Conservation (phyloP, 2,113 vertebrate species). For the Martes martes region DNA sequence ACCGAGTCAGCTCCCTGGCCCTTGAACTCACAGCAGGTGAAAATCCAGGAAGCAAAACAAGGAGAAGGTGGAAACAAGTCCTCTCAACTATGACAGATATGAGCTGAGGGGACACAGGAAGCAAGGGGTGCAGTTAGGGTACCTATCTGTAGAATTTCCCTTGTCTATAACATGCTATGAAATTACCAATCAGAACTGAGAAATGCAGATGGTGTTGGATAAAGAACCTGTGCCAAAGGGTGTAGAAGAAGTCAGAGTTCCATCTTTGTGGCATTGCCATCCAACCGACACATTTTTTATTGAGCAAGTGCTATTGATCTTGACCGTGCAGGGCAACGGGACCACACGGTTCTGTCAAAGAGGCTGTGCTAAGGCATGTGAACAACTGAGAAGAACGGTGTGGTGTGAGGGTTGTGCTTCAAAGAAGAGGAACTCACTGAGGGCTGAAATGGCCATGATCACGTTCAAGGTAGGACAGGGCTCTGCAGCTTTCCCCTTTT, state of each 20-base stretch:
- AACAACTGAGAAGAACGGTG: background rate
- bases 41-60: background rate
- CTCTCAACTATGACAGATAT: background rate
- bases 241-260: background rate
- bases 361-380: background rate
- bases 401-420: background rate
- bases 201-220: background rate
- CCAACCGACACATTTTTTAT: background rate
- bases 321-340: background rate
- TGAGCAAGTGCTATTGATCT: background rate
- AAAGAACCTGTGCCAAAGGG: background rate
- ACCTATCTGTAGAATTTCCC: background rate
- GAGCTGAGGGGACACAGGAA: background rate
- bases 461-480: background rate
- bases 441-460: background rate
- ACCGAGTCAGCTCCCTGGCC: background rate
- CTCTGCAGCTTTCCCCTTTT: background rate
- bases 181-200: background rate
- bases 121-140: background rate
- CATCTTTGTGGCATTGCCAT: background rate
- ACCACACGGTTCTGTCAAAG: background rate
- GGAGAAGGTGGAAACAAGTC: background rate
- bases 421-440: background rate
- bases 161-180: background rate
- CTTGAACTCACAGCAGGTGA: background rate